Conservation (phyloP, 2,113 vertebrate species). For the Hemichromis elongatus region DNA sequence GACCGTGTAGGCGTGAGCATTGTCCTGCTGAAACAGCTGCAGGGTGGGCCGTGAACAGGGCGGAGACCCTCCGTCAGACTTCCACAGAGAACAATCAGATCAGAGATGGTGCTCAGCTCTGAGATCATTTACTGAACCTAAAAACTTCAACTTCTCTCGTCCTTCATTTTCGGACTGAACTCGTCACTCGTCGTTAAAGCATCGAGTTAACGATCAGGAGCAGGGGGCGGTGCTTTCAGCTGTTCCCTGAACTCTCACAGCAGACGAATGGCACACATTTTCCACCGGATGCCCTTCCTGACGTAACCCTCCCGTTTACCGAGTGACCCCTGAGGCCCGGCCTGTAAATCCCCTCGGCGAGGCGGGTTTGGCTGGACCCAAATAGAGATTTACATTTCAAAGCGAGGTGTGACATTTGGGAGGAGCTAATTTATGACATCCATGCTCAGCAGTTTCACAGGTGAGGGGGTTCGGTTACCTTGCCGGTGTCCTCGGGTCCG, state of each 20-base stretch:
- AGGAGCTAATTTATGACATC: neutral
- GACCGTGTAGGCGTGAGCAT: neutral
- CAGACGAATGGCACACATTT: neutral
- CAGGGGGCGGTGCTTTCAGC: neutral
- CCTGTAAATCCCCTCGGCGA: neutral
- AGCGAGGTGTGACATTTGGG: neutral
- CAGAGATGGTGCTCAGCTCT: neutral
- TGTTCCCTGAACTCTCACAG: neutral
- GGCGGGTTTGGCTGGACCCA: neutral
- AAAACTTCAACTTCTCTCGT: neutral
- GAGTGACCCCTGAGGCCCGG: neutral
- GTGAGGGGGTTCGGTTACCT: constrained; percentile 66
- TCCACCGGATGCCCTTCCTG: neutral
- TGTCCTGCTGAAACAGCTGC: neutral
- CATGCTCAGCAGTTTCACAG: neutral
- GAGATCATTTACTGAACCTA: neutral
- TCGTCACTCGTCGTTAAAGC: neutral
- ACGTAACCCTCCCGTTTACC: neutral
- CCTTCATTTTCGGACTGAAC: neutral
- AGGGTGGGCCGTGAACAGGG: neutral
- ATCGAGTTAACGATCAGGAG: neutral
- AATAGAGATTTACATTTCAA: neutral
- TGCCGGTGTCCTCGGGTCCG: constrained; percentile 90
- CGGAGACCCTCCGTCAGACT: neutral
- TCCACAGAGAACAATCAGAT: neutral